These are phyloP conservation scores for Bruchidius siliquastri DNA, from an alignment of 2,888 invertebrate genomes.

Conservation along the genomic window DNA sequence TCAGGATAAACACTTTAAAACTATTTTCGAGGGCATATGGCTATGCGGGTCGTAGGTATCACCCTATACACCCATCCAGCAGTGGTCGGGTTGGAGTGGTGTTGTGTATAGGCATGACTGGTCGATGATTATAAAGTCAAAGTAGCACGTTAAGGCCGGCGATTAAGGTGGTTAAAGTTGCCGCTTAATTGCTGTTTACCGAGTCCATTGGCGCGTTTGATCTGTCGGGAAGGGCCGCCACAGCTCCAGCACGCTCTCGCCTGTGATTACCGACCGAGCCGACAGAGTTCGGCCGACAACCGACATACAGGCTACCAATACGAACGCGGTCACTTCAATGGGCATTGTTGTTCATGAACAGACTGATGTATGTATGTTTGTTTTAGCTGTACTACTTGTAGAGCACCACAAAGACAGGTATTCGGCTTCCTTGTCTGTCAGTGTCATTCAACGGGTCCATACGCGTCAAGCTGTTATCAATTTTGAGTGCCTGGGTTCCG, in stretches of 20 bases:
- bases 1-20: neutral
- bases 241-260: slow-evolving; percentile 37
- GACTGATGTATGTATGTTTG: too few relatives aligned
- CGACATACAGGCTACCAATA: slow-evolving; percentile 28
- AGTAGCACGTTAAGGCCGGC: slow-evolving; percentile 47
- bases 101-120: slow-evolving; percentile 38
- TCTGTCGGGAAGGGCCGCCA: slow-evolving; percentile 43
- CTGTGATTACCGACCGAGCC: slow-evolving; percentile 47
- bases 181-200: slow-evolving; percentile 49
- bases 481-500: too few relatives aligned
- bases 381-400: too few relatives aligned
- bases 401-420: too few relatives aligned
- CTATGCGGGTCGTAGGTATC: neutral
- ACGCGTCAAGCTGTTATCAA: too few relatives aligned
- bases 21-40: neutral
- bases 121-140: slow-evolving; percentile 46
- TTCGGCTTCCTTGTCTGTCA: too few relatives aligned
- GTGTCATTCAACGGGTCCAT: too few relatives aligned
- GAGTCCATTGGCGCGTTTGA: slow-evolving; percentile 48
- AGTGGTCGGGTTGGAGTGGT: neutral
- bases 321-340: neutral
- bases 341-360: slow-evolving; percentile 8
- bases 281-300: slow-evolving; percentile 25
- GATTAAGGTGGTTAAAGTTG: slow-evolving; percentile 48
- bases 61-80: neutral